Evolutionary conservation across 2,888 invertebrate species (phyloP).

Genomic region (Cyclophora punctaria): DNA sequence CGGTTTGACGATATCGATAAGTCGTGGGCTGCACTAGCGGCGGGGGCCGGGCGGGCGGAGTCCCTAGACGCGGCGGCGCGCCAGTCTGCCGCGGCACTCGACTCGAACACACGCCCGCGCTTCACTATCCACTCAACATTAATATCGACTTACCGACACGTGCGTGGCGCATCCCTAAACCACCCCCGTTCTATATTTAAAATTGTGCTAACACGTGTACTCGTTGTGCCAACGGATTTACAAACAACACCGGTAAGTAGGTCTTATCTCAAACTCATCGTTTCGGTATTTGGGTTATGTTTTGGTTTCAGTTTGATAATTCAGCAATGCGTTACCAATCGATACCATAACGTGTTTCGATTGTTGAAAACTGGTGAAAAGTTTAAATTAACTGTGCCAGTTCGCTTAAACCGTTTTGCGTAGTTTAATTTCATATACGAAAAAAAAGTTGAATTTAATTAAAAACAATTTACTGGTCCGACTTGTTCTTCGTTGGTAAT

Average conservation of each 20-base stretch:
- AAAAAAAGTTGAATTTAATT: too few species aligned
- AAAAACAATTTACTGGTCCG: too few species aligned
- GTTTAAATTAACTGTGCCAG: conserved; percentile 46
- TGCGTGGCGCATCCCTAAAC: conserved; percentile 64
- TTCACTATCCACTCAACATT: conserved; percentile 24
- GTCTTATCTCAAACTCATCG: conserved; percentile 3
- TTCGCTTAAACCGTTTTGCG: conserved; percentile 2
- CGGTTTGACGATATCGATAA: conserved; percentile 60
- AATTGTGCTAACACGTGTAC: conserved; percentile 49
- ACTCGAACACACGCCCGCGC: conserved; percentile 54
- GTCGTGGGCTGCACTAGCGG: conserved; percentile 49
- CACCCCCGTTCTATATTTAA: conserved; percentile 48
- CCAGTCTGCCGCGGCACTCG: conserved; percentile 65
- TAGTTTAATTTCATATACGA: too few species aligned
- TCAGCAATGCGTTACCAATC: conserved; percentile 41
- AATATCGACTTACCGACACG: conserved; percentile 45
- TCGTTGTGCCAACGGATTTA: conserved; percentile 39
- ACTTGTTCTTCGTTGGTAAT: conserved; percentile 6
- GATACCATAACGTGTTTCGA: conserved; percentile 41
- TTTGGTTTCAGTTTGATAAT: conserved; percentile 46
- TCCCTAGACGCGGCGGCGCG: conserved; percentile 69
- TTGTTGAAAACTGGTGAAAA: conserved; percentile 43
- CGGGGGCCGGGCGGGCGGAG: conserved; percentile 66
- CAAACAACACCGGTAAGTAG: conserved; percentile 27
- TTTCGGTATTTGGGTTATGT: conserved; percentile 41